These are phyloP conservation scores for Lateolabrax maculatus DNA, from an alignment of 2,797 vertebrate genomes.

Conservation along the genomic window DNA sequence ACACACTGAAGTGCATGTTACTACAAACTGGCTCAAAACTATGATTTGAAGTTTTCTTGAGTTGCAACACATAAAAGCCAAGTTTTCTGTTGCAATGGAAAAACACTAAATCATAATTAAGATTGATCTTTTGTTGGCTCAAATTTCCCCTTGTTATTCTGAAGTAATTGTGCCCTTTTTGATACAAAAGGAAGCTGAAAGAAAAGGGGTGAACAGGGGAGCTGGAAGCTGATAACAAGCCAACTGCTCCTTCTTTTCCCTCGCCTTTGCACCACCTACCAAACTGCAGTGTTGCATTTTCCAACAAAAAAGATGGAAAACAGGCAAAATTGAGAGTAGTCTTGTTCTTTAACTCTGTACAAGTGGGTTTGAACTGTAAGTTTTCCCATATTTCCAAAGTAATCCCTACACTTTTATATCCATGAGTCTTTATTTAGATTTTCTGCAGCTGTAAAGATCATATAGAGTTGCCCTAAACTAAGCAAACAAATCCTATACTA, in stretches of 20 bases:
- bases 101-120: slow-evolving; percentile 27
- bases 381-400: slow-evolving; percentile 4
- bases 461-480: background rate
- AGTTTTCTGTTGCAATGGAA: background rate
- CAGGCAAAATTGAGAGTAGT: background rate
- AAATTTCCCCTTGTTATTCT: slow-evolving; percentile 19
- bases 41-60: slow-evolving; percentile 15
- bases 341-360: background rate
- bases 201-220: background rate
- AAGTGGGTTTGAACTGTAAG: background rate
- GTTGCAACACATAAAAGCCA: slow-evolving; percentile 9
- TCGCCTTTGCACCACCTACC: background rate
- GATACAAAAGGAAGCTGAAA: background rate
- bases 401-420: background rate
- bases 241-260: background rate
- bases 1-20: background rate
- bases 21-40: slow-evolving; percentile 22
- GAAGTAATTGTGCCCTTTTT: slow-evolving; percentile 1
- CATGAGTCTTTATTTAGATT: background rate
- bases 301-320: slow-evolving; percentile 19
- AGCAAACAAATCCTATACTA: slow-evolving; percentile 1
- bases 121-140: slow-evolving; percentile 22
- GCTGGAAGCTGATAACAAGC: slow-evolving; percentile 5
- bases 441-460: slow-evolving; percentile 10
- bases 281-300: slow-evolving; percentile 39